Percentiles rank a stretch among this genome's conserved stretches.
Conservation (phyloP, 2,888 invertebrate genomes). For the Endomychus coccineus region DNA sequence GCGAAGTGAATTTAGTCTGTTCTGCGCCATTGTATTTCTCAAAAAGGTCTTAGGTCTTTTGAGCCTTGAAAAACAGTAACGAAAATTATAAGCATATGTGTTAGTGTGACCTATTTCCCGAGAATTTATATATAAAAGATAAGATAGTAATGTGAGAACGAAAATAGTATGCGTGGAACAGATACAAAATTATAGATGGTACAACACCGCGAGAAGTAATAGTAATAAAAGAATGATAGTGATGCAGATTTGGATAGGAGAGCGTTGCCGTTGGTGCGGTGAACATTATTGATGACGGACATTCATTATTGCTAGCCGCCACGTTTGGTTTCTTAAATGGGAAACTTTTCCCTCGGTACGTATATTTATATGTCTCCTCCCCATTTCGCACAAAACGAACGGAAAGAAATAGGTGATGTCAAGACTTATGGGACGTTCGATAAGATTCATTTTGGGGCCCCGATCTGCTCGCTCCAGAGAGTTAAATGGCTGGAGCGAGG, state of each 20-base stretch:
- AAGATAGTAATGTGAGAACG: no score
- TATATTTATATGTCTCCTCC: constrained; percentile 44
- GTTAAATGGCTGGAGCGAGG: constrained; percentile 42
- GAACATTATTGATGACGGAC: constrained; percentile 36
- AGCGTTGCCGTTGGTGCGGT: no score
- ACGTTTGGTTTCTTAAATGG: constrained; percentile 43
- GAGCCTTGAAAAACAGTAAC: no score
- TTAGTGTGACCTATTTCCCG: no score
- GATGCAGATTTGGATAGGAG: background rate
- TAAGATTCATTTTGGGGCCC: constrained; percentile 47
- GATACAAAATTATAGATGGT: no score
- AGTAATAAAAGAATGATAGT: constrained; percentile 23
- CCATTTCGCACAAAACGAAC: constrained; percentile 39
- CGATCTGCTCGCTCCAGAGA: constrained; percentile 28
- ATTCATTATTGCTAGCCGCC: constrained; percentile 37
- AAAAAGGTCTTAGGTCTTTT: no score
- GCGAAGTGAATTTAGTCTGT: no score
- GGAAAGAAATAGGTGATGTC: constrained; percentile 48
- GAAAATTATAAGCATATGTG: no score
- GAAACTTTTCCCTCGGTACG: constrained; percentile 45
- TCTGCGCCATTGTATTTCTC: no score
- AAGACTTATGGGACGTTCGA: constrained; percentile 48
- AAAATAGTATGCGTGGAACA: no score
- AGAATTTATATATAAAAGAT: no score
- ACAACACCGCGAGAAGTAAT: no score